Base-by-base conservation (phyloP, 2,888 invertebrate genomes). In the Trichogramma dendrolimi region DNA sequence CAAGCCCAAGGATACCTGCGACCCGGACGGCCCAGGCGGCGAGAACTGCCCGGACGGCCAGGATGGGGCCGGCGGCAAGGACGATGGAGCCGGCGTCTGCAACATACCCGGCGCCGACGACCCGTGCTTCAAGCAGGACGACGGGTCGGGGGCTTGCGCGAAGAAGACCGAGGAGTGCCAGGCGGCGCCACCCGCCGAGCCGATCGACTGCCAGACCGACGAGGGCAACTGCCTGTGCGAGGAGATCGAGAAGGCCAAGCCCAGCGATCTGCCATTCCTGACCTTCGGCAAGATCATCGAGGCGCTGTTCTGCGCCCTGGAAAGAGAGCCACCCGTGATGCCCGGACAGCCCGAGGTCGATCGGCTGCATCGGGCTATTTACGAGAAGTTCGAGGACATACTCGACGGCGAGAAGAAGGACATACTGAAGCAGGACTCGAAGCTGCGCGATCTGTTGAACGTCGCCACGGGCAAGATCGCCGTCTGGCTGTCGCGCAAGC, bases 381-480 rank as follows among this genome's bases (percentile, higher is more conserved):
- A 72, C 52, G 73, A 73, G 51, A 75, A 73, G 51, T 60, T 73
- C 8, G 61, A 66, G 3, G 63, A 58, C 4, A 64, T 71, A 6
- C 67, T 74, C 2, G 57, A 41, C n/a, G 38, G 65, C 8, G 73
- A 74, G 11, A 63, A 67, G 55, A 67, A 71, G 0, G 66, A 67
- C 1, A 62, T 67, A 0, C 54, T 75, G 5, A 67, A 67, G 5
- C 66, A 68, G 4, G 67, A 71, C 4, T 55, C 67, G 10, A 68
- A 65, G 55, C 27, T 27, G 27, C 27, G 27, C 2, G 70, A 71
- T 47, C 52, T 71, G 0, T 56, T 74, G 4, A 67, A 73, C 52
- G 71, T 73, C 0, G 63, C 74, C 6, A 66, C 74, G 7, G 75
- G 73, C 10, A 76, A 75, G 66, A 66, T 75, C 0, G 75, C 75